These are phyloP conservation scores for Nothoprocta pentlandii DNA, from an alignment of 2,113 vertebrate genomes.

Conservation along the genomic window DNA sequence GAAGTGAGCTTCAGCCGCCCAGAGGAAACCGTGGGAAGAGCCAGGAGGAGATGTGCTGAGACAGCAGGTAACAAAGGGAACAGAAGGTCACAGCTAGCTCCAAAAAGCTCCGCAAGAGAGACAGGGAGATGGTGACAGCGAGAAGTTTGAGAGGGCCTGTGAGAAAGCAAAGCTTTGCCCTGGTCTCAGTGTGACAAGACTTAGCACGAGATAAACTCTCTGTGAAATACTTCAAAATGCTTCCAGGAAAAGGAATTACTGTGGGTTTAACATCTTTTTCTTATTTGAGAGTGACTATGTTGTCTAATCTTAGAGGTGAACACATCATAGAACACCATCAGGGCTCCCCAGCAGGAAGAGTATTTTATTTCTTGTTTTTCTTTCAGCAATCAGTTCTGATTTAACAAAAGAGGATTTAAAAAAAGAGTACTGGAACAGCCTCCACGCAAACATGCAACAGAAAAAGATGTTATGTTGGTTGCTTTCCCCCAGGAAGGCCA, in stretches of 20 bases:
- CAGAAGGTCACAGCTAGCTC: not conserved
- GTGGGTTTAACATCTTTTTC: not conserved
- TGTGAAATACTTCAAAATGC: not conserved
- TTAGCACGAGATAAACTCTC: not conserved
- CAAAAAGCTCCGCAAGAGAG: not conserved
- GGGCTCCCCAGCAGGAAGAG: not conserved
- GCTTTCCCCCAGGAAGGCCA: not conserved
- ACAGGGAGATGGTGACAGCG: fast-evolving
- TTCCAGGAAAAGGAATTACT: not conserved
- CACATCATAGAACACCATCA: not conserved
- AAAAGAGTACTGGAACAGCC: not conserved
- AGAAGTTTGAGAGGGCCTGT: fast-evolving
- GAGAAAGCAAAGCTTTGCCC: not conserved
- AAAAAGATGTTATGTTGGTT: not conserved
- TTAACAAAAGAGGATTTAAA: not conserved
- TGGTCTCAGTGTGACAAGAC: not conserved
- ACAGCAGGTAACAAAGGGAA: not conserved
- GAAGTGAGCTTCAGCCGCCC: not conserved
- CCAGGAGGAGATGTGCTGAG: not conserved
- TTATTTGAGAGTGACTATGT: not conserved
- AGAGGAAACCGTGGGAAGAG: not conserved
- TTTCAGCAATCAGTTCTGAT: not conserved
- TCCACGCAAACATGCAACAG: not conserved
- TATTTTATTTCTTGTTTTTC: not conserved
- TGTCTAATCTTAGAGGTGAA: not conserved